Evolutionary conservation across 1,140 invertebrate genomes (phyloP).

Genomic region (Harlomillsia oculata): DNA sequence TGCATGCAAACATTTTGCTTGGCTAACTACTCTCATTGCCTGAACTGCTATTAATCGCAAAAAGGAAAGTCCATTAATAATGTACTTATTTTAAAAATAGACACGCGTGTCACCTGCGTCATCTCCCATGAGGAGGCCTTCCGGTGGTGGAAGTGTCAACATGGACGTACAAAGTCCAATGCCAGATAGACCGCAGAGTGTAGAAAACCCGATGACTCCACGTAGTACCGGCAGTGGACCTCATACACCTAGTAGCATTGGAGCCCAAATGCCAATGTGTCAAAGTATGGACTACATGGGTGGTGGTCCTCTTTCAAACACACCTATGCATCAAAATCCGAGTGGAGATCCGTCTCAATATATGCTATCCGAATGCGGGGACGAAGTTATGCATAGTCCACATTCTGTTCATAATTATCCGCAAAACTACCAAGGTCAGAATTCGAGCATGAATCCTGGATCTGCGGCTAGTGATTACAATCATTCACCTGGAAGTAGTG

Average conservation of each 20-base stretch:
- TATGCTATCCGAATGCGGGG: not conserved
- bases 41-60: no score
- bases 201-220: constrained; percentile 35
- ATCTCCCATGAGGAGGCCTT: constrained; percentile 36
- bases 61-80: no score
- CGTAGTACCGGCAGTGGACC: constrained; percentile 29
- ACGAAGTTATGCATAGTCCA: not conserved
- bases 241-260: constrained; percentile 28
- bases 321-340: not conserved
- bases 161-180: constrained; percentile 43
- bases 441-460: not conserved
- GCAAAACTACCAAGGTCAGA: not conserved
- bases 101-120: constrained; percentile 30
- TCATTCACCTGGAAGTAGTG: constrained; percentile 42
- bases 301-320: not conserved
- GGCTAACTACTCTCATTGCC: no score
- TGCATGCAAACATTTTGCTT: no score
- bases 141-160: constrained; percentile 35
- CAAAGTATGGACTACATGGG: constrained; percentile 7
- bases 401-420: constrained; percentile 12
- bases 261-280: not conserved
- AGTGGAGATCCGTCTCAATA: constrained; percentile 10
- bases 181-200: constrained; percentile 31
- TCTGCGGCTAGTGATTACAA: constrained; percentile 37
- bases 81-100: no score